phyloP scores from a whole-genome alignment of 2,888 invertebrate genomes.

The Diarsia rubi region DNA sequence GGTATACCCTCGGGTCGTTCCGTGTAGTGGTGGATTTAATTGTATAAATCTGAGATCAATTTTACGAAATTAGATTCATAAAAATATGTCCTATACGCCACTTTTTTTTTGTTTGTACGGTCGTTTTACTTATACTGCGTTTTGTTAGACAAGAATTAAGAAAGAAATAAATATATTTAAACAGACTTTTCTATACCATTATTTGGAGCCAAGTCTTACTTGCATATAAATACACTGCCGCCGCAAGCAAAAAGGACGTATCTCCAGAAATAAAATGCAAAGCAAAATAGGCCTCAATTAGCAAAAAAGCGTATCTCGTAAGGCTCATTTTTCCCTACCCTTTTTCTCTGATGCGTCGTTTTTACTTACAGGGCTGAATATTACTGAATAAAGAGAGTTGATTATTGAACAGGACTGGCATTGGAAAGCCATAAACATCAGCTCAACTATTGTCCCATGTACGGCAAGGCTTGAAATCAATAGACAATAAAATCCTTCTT shows the following conservation, averaged over 20 bases:
- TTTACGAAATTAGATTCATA: slow-evolving; percentile 79
- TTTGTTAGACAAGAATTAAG: slow-evolving; percentile 18
- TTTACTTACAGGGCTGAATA: not conserved
- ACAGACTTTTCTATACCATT: not conserved
- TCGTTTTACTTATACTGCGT: slow-evolving; percentile 35
- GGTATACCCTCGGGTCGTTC: slow-evolving; percentile 83
- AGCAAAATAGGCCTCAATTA: not conserved
- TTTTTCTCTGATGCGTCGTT: not conserved
- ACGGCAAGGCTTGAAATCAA: slow-evolving; percentile 16
- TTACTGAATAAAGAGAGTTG: not conserved
- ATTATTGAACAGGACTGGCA: slow-evolving; percentile 5
- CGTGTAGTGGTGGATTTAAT: slow-evolving; percentile 75
- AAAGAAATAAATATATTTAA: not conserved
- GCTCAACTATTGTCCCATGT: slow-evolving; percentile 10
- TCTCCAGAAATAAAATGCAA: not conserved
- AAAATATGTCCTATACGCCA: slow-evolving; percentile 66
- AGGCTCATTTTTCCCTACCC: not conserved
- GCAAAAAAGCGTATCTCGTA: not conserved
- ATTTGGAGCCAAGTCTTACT: not conserved
- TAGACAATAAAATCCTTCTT: not conserved
- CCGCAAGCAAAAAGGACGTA: not conserved
- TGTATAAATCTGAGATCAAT: slow-evolving; percentile 85
- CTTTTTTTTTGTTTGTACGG: slow-evolving; percentile 23
- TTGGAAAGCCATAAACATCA: not conserved
- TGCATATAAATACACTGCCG: not conserved